Percentiles rank a stretch among this genome's conserved stretches.
Conservation (phyloP, 2,797 vertebrate genomes). For the Pipistrellus nathusii region DNA sequence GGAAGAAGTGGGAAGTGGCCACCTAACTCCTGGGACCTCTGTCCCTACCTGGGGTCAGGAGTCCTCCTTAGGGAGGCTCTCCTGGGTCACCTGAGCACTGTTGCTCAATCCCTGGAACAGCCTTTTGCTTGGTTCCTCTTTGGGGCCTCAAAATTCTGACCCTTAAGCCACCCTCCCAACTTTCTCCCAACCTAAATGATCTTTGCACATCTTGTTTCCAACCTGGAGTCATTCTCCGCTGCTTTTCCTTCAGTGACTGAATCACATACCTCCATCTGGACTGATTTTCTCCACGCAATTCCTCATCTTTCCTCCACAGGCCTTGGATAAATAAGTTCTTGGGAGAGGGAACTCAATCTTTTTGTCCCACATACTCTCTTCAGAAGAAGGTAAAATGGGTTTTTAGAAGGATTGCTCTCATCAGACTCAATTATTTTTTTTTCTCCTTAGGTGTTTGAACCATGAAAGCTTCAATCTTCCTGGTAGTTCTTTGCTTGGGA, state of each 20-base stretch:
- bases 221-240: background rate
- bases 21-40: background rate
- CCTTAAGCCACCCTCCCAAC: background rate
- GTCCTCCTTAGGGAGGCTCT: background rate
- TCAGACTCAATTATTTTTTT: background rate
- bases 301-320: background rate
- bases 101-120: background rate
- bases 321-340: background rate
- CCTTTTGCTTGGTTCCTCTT: too few relatives aligned
- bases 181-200: background rate
- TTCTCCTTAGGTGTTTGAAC: conserved; percentile 47
- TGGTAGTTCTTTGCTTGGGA: conserved; percentile 85
- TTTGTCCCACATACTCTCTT: background rate
- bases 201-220: background rate
- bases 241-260: background rate
- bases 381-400: background rate
- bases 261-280: background rate
- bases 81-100: background rate
- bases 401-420: background rate
- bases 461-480: conserved; percentile 81
- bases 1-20: background rate
- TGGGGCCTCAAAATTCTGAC: background rate
- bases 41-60: background rate
- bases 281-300: background rate
- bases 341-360: background rate